Base-by-base conservation (phyloP, 2,797 vertebrate species). In the Potorous gilbertii region DNA sequence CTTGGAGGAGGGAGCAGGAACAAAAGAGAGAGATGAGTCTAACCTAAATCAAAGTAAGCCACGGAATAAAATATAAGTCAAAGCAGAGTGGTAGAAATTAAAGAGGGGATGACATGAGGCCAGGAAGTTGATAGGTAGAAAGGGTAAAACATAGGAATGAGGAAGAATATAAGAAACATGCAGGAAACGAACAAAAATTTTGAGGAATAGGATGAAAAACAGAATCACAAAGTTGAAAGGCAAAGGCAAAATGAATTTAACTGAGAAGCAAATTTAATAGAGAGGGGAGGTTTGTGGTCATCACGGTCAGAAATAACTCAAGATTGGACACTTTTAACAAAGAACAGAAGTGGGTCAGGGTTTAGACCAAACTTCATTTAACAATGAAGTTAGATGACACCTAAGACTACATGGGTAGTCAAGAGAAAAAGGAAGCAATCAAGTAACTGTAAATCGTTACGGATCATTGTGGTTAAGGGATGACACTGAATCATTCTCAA, bases 121-220 rank as follows among this genome's bases (percentile, higher is more conserved):
- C 94, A 95, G 96, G n/a, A 55, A 94, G 62, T 94, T 96, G 66
- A 40, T 24, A 81, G n/a, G 18, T 3, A 40, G 66, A 81, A 40
- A 46, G 66, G n/a, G 21, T 46, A n/a, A 66, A 66, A 81, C 21
- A 81, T 81, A 46, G 8, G 18, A 46, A 24, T 81, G 2, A 40
- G 66, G n/a, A 74, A 2, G n/a, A 1, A 40, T 74, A 40, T 18
- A 66, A 66, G 31, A 66, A 66, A 66, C n/a, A 40, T 81, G 66
- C 18, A 81, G 18, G n/a, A 81, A 81, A 40, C 21, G n/a, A 81
- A 40, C n/a, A 81, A 40, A 81, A 81, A 21, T 81, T 81, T 81
- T 21, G 24, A 46, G n/a, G n/a, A 81, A 46, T 40, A 81, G 18
- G 66, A 81, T 81, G n/a, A 46, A 81, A 81, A 81, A 81, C 24